These are phyloP conservation scores for Lasioglossum lativentre DNA, from an alignment of 2,888 invertebrate genomes.

Conservation along the genomic window DNA sequence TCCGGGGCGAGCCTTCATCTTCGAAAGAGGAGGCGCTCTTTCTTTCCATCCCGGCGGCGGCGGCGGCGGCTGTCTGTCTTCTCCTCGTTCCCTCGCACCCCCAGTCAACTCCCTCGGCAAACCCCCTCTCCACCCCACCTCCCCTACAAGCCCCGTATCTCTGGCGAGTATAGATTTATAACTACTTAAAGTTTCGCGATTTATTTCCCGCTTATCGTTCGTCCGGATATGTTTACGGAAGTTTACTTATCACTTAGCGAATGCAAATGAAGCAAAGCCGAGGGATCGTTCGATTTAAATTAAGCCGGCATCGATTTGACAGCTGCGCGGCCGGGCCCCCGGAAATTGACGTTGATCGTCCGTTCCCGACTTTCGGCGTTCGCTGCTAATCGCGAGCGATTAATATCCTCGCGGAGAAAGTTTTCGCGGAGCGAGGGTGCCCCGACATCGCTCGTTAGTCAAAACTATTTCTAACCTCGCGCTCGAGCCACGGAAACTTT, in stretches of 20 bases:
- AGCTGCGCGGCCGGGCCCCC: slow-evolving; percentile 12
- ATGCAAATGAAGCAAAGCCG: slow-evolving; percentile 79
- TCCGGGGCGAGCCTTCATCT: slow-evolving; percentile 53
- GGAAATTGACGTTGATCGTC: slow-evolving; percentile 31
- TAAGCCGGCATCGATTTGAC: slow-evolving; percentile 60
- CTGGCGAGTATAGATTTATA: slow-evolving; percentile 84
- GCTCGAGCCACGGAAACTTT: not conserved
- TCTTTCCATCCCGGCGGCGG: slow-evolving; percentile 43
- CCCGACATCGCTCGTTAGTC: not conserved
- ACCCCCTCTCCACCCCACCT: not conserved
- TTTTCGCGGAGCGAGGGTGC: not conserved
- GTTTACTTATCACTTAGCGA: slow-evolving; percentile 85
- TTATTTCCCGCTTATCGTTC: slow-evolving; percentile 84
- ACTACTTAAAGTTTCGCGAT: slow-evolving; percentile 85
- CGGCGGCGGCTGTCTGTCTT: slow-evolving; percentile 48
- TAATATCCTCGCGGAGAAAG: not conserved
- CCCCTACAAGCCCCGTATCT: slow-evolving; percentile 44
- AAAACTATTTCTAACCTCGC: slow-evolving; percentile 4
- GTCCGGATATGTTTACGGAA: slow-evolving; percentile 81
- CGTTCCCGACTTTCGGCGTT: not conserved
- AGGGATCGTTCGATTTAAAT: slow-evolving; percentile 62
- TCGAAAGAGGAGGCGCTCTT: slow-evolving; percentile 47
- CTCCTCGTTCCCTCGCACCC: slow-evolving; percentile 2
- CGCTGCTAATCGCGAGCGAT: not conserved
- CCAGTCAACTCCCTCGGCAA: not conserved